Evolutionary conservation across 2,113 vertebrate species (phyloP).

Genomic region (Cheilinus undulatus): DNA sequence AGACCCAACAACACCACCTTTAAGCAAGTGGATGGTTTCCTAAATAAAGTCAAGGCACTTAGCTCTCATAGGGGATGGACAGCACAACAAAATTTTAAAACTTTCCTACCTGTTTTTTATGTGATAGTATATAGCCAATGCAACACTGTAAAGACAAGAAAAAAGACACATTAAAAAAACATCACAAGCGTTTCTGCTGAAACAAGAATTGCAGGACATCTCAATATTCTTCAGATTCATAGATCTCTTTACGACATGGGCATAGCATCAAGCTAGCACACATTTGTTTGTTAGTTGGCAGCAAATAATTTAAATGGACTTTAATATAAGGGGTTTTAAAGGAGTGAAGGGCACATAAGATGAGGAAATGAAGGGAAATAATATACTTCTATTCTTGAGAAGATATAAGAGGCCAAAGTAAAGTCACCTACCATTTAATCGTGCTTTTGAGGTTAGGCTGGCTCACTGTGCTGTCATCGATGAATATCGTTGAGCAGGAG

Average conservation of each 20-base stretch:
- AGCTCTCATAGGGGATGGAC: too few species aligned
- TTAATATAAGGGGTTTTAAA: not conserved
- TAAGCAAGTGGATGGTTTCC: too few species aligned
- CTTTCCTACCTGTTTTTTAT: constrained; percentile 97
- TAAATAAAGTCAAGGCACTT: too few species aligned
- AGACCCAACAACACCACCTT: too few species aligned
- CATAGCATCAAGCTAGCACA: not conserved
- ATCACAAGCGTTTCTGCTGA: not conserved
- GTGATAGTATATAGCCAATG: constrained; percentile 95
- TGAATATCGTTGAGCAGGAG: constrained; percentile 79
- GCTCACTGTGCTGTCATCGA: constrained; percentile 81
- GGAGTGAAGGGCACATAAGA: not conserved
- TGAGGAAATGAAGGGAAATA: too few species aligned
- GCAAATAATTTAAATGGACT: not conserved
- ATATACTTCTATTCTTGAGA: not conserved
- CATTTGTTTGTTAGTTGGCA: not conserved
- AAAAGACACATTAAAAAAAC: constrained; percentile 3
- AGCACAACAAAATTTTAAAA: not conserved
- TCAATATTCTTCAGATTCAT: not conserved
- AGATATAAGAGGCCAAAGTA: not conserved
- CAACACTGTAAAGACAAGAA: constrained; percentile 87
- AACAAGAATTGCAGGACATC: too few species aligned
- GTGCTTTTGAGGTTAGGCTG: constrained; percentile 82
- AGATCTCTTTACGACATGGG: too few species aligned
- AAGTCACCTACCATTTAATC: constrained; percentile 72